A percentile compares a stretch with the other conserved stretches of the same genome.
Conservation (phyloP, 2,888 invertebrate species). For the Eugnorisma glareosa region DNA sequence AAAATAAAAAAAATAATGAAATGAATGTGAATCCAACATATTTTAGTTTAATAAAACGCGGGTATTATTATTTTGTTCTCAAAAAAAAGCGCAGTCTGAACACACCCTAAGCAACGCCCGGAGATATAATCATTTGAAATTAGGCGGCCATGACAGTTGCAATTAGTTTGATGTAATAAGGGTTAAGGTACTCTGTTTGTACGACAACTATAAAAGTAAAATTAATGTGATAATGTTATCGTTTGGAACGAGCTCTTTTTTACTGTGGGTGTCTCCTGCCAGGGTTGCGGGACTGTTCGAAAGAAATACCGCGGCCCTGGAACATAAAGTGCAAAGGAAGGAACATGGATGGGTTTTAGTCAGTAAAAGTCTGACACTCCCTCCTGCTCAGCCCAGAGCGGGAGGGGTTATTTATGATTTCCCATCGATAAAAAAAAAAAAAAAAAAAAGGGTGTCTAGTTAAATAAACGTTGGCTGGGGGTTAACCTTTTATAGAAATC, state of each 20-base stretch:
- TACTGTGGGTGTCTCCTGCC: too few relatives aligned
- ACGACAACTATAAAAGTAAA: constrained; percentile 32
- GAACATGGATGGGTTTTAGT: too few relatives aligned
- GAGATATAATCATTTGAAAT: constrained; percentile 61
- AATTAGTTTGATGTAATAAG: constrained; percentile 44
- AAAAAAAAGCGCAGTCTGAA: constrained; percentile 11
- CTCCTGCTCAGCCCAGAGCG: too few relatives aligned
- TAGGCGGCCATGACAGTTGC: constrained; percentile 49
- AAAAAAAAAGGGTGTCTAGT: too few relatives aligned
- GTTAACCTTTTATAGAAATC: background rate
- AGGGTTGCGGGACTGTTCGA: too few relatives aligned
- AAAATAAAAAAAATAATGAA: background rate
- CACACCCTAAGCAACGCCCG: background rate
- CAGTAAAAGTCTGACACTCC: too few relatives aligned
- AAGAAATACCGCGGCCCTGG: too few relatives aligned
- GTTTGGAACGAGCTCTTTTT: constrained; percentile 6
- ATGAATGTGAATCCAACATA: background rate
- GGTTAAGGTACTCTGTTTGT: constrained; percentile 5
- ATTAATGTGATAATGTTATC: constrained; percentile 7
- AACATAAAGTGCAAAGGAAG: too few relatives aligned
- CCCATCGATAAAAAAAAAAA: too few relatives aligned
- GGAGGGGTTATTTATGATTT: too few relatives aligned
- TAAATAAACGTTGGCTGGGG: background rate
- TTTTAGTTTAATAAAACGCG: background rate
- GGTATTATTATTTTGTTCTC: background rate